phyloP scores from a whole-genome alignment of 2,888 invertebrate genomes.

The Clistopyga incitator region DNA sequence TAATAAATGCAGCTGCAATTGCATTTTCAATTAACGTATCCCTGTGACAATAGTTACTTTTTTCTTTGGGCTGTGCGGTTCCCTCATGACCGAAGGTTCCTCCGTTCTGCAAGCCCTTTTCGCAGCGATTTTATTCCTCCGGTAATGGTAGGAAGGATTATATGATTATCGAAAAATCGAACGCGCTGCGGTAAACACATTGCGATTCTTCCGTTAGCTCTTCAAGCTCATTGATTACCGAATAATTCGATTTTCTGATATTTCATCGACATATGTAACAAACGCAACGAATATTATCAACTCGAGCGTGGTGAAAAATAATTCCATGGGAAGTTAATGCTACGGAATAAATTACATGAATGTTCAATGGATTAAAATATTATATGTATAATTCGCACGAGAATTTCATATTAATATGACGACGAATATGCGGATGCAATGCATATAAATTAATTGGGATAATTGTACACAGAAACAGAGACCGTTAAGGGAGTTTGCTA shows the following conservation, averaged over 20 bases:
- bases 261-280: not conserved
- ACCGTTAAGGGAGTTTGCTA: not conserved
- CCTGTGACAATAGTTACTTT: constrained; percentile 40
- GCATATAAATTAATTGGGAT: too few relatives aligned
- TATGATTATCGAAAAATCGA: not conserved
- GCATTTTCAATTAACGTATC: not conserved
- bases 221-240: not conserved
- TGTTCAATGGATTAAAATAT: too few relatives aligned
- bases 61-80: constrained; percentile 51
- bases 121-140: constrained; percentile 43
- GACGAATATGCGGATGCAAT: too few relatives aligned
- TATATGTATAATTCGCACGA: too few relatives aligned
- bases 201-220: not conserved
- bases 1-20: too few relatives aligned
- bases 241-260: not conserved
- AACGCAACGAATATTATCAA: not conserved
- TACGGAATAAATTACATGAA: too few relatives aligned
- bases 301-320: not conserved
- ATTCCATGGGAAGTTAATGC: too few relatives aligned
- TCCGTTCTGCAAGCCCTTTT: constrained; percentile 31
- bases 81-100: not conserved
- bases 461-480: too few relatives aligned
- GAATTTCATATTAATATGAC: too few relatives aligned
- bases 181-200: not conserved
- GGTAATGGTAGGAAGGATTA: not conserved